phyloP scores from a whole-genome alignment of 2,113 vertebrate species.

The Micronisus gabar region DNA sequence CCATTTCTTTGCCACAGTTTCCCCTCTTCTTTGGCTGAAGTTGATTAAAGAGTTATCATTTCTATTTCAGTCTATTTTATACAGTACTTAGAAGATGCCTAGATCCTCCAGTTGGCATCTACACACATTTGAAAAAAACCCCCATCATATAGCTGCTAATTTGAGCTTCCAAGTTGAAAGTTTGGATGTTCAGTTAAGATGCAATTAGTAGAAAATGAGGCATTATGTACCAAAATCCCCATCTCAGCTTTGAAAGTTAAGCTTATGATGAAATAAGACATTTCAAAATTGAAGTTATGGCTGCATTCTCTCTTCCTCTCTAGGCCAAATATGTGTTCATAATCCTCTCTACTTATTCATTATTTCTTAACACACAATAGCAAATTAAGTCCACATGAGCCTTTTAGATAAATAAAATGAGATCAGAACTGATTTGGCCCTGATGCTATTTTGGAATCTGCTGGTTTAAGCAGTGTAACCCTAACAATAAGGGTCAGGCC shows the following conservation, averaged over 20 bases:
- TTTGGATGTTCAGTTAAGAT: not conserved
- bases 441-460: not conserved
- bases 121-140: not conserved
- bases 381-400: not conserved
- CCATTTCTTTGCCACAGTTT: not conserved
- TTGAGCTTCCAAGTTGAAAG: conserved; percentile 16
- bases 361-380: conserved; percentile 1
- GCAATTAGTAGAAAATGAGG: conserved; percentile 29
- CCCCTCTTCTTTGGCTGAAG: not conserved
- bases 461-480: not conserved
- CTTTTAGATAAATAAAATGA: conserved; percentile 11
- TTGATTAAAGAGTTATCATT: not conserved
- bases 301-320: not conserved
- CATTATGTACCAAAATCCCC: not conserved
- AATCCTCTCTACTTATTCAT: not conserved
- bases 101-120: not conserved
- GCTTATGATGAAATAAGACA: not conserved
- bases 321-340: not conserved
- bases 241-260: conserved; percentile 17
- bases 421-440: not conserved
- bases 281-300: not conserved
- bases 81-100: not conserved
- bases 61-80: not conserved
- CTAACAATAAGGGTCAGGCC: not conserved
- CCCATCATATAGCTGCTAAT: not conserved